A percentile compares a stretch with the other conserved stretches of the same genome.
phyloP scores from a whole-genome alignment of 2,888 invertebrate genomes.

The Vannuccia rotundouncinata region DNA sequence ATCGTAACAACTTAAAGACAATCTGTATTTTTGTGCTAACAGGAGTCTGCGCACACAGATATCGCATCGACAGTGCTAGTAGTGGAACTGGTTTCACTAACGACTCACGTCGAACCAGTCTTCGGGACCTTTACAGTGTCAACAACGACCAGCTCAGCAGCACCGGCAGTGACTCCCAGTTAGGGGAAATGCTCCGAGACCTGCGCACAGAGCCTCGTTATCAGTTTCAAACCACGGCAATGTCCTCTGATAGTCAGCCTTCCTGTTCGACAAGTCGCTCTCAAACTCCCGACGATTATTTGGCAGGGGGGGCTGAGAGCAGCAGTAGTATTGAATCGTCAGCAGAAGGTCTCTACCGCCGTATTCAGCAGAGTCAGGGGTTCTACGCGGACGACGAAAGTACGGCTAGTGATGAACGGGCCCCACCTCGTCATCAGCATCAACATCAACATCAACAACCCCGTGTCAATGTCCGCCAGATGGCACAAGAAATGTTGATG shows the following conservation, averaged over 20 bases:
- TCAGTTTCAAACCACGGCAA: neutral
- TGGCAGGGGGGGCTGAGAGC: neutral
- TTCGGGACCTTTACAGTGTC: neutral
- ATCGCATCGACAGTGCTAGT: neutral
- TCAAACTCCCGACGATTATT: neutral
- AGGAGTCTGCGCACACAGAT: neutral
- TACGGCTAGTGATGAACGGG: neutral
- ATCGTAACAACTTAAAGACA: neutral
- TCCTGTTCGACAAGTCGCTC: slow-evolving; percentile 2
- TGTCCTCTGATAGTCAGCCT: neutral
- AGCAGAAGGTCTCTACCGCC: neutral
- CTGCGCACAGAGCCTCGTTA: neutral
- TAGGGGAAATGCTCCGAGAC: neutral
- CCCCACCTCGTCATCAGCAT: neutral
- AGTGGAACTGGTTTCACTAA: neutral
- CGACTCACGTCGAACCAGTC: neutral
- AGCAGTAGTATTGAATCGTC: neutral
- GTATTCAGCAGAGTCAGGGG: neutral
- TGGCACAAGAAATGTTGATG: no score
- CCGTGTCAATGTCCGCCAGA: neutral
- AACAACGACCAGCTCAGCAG: neutral
- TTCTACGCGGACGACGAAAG: slow-evolving; percentile 8
- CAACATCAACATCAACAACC: neutral
- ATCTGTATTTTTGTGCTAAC: neutral
- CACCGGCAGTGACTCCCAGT: neutral